phyloP scores from a whole-genome alignment of 1,140 invertebrate genomes.

The Ctenoplectra terminalis region DNA sequence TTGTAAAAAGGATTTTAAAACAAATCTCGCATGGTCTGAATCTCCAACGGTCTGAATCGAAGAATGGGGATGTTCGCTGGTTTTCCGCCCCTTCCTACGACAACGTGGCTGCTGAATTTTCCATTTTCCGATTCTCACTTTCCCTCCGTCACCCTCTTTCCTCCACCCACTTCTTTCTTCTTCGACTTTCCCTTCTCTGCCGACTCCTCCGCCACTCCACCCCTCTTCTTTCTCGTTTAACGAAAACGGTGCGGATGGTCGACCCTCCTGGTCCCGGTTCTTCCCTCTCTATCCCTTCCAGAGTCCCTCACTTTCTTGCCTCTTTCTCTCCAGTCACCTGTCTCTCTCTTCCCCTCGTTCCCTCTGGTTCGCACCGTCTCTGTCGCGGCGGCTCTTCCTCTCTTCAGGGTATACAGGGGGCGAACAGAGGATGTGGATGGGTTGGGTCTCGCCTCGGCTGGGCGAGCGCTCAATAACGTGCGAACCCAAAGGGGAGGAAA shows the following conservation, averaged over 20 bases:
- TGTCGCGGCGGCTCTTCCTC: constrained; percentile 57
- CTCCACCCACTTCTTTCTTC: constrained; percentile 29
- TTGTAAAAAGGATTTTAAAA: constrained; percentile 83
- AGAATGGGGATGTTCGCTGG: constrained; percentile 75
- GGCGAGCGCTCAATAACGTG: constrained; percentile 84
- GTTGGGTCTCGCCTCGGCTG: constrained; percentile 82
- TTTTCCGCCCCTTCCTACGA: constrained; percentile 58
- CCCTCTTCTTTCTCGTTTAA: constrained; percentile 60
- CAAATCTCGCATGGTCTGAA: constrained; percentile 82
- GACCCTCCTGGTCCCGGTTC: constrained; percentile 32
- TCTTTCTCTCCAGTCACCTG: constrained; percentile 32
- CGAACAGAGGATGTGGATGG: constrained; percentile 80
- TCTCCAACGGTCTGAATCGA: constrained; percentile 80
- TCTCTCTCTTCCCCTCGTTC: constrained; percentile 22
- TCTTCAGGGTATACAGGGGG: constrained; percentile 71
- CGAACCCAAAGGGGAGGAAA: constrained; percentile 82
- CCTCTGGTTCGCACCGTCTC: constrained; percentile 33
- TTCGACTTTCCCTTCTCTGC: constrained; percentile 29
- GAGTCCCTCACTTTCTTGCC: constrained; percentile 45
- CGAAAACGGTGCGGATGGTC: constrained; percentile 60
- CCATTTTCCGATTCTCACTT: constrained; percentile 74
- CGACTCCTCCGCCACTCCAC: constrained; percentile 23
- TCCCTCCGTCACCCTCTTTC: constrained; percentile 43
- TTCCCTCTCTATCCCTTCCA: constrained; percentile 41
- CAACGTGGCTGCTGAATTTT: constrained; percentile 74